Conservation (phyloP, 1,140 invertebrate genomes). For the Neodiprion pinetum region DNA sequence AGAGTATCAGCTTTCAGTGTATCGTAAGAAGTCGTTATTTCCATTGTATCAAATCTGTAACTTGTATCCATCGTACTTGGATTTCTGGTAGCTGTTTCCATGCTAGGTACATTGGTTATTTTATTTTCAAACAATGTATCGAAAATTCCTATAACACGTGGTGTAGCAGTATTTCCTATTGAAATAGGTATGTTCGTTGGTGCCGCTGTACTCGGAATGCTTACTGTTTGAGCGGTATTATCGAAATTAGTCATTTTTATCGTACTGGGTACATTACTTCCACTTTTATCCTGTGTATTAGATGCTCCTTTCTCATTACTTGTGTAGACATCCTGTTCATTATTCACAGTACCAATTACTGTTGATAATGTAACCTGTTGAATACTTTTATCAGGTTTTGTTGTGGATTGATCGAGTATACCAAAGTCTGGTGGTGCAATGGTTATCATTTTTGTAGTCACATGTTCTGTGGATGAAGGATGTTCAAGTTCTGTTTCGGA, state of each 20-base stretch:
- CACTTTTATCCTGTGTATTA: not conserved
- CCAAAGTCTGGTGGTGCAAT: no score
- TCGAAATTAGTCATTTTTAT: not conserved
- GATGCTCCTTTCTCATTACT: not conserved
- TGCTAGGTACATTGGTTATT: no score
- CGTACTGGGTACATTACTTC: not conserved
- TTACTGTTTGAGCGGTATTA: not conserved
- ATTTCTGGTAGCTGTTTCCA: not conserved
- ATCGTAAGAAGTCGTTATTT: not conserved
- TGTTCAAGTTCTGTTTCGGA: no score
- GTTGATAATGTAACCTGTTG: not conserved
- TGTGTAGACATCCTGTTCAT: not conserved
- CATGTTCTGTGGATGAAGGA: no score
- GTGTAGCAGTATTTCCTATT: not conserved
- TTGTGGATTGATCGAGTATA: not conserved
- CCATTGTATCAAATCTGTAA: not conserved
- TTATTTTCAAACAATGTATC: no score
- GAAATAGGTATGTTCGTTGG: not conserved
- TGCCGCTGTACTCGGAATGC: not conserved
- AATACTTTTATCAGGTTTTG: not conserved
- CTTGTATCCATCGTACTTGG: not conserved
- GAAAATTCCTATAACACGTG: no score
- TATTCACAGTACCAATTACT: not conserved
- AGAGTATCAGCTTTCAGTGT: conserved; percentile 1
- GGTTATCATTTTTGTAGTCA: no score